Percentiles rank a stretch among this genome's conserved stretches.
phyloP scores from a whole-genome alignment of 2,113 vertebrate genomes.

The Sprattus sprattus region DNA sequence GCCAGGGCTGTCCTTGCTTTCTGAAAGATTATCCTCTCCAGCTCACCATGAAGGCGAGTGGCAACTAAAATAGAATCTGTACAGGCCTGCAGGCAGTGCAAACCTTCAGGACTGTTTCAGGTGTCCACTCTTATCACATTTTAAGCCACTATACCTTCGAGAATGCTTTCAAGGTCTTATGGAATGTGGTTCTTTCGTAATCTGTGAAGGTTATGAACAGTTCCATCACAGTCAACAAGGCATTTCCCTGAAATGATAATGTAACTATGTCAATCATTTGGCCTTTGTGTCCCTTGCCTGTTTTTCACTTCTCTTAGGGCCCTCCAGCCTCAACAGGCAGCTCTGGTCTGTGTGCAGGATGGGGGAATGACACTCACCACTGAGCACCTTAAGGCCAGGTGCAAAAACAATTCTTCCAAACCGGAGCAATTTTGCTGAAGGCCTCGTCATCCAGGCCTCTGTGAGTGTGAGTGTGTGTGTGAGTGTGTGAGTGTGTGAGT shows the following conservation, averaged over 20 bases:
- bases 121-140: constrained; percentile 29
- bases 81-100: not conserved
- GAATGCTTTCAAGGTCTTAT: not conserved
- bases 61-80: constrained; percentile 1
- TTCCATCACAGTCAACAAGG: not conserved
- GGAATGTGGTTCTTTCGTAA: not conserved
- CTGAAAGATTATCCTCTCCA: not conserved
- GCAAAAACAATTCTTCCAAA: constrained; percentile 15
- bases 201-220: not conserved
- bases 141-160: not conserved
- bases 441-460: not conserved
- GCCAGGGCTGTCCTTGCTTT: not conserved
- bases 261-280: no score
- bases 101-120: not conserved
- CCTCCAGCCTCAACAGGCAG: no score
- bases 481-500: not conserved
- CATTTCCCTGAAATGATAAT: no score
- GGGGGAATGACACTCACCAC: no score
- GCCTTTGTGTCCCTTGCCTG: no score
- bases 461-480: not conserved
- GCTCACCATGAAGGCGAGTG: not conserved
- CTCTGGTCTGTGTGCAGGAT: not conserved
- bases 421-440: constrained; percentile 16
- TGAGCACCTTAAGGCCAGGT: not conserved
- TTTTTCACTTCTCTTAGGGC: no score